A percentile compares a stretch with the other conserved stretches of the same genome.
Conservation (phyloP, 2,888 invertebrate species). For the Microplitis manilae region DNA sequence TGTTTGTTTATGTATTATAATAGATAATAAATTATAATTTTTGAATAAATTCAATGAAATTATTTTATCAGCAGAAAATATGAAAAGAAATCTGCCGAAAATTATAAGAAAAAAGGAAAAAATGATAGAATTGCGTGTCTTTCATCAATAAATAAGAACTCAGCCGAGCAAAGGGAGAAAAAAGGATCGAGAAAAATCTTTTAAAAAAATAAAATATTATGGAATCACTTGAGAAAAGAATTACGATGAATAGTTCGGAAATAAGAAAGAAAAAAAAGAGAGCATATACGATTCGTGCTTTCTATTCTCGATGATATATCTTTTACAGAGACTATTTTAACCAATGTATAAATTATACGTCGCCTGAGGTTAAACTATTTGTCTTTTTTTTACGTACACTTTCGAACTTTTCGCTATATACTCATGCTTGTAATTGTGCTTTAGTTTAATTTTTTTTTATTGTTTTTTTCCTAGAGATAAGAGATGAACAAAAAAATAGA, state of each 20-base stretch:
- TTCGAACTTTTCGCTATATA: conserved; percentile 46
- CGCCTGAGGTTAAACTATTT: conserved; percentile 51
- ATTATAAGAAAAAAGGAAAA: conserved; percentile 19
- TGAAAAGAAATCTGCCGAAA: conserved; percentile 19
- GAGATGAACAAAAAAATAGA: conserved; percentile 7
- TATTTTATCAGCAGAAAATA: background rate
- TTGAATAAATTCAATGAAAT: background rate
- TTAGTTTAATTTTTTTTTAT: background rate
- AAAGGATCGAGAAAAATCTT: conserved; percentile 14
- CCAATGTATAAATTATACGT: conserved; percentile 58
- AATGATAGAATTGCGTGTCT: conserved; percentile 49
- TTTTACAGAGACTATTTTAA: conserved; percentile 58
- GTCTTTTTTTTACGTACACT: conserved; percentile 52
- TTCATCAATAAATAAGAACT: conserved; percentile 48
- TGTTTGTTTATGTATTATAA: conserved; percentile 21
- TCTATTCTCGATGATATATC: conserved; percentile 48
- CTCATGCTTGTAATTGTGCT: background rate
- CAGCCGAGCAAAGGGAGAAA: conserved; percentile 33
- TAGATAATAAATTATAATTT: conserved; percentile 17
- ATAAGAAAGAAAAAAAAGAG: conserved; percentile 45
- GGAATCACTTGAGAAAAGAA: background rate
- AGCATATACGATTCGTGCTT: conserved; percentile 42
- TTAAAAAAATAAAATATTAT: conserved; percentile 28
- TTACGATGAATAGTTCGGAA: conserved; percentile 4
- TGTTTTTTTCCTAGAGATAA: background rate